Percentiles rank a stretch among this genome's conserved stretches.
phyloP scores from a whole-genome alignment of 2,797 vertebrate genomes.

The Cynodonichthys magdalenae region DNA sequence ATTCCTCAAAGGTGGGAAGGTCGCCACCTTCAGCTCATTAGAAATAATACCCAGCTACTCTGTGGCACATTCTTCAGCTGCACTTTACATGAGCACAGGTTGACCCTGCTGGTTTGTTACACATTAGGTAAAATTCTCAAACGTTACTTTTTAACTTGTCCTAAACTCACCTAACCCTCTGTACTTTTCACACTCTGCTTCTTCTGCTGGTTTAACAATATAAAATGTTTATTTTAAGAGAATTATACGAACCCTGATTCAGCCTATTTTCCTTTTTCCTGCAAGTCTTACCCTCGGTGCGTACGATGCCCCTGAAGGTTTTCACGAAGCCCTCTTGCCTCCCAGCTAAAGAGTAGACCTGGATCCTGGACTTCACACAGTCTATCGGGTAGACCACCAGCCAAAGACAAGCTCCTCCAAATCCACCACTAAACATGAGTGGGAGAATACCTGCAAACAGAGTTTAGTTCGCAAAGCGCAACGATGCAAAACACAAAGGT shows the following conservation, averaged over 20 bases:
- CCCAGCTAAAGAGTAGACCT: slow-evolving; percentile 92
- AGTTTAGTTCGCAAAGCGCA: neutral
- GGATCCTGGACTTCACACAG: slow-evolving; percentile 94
- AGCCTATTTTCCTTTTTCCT: neutral
- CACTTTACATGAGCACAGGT: too few species aligned
- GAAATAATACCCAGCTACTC: too few species aligned
- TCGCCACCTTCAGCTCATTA: too few species aligned
- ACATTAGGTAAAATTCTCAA: too few species aligned
- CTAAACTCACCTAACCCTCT: too few species aligned
- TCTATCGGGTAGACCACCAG: slow-evolving; percentile 92
- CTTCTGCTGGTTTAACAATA: too few species aligned
- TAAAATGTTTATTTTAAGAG: too few species aligned
- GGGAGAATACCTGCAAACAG: slow-evolving; percentile 82
- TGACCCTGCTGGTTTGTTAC: too few species aligned
- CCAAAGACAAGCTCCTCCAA: slow-evolving; percentile 93
- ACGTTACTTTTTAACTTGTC: too few species aligned
- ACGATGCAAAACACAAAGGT: neutral
- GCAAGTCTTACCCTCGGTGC: slow-evolving; percentile 82
- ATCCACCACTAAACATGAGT: slow-evolving; percentile 90
- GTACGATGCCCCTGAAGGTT: slow-evolving; percentile 83
- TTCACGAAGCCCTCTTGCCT: slow-evolving; percentile 88
- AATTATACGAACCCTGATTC: too few species aligned
- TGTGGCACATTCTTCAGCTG: too few species aligned
- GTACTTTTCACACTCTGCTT: too few species aligned
- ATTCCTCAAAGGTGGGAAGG: slow-evolving; percentile 5